Evolutionary conservation across 2,888 invertebrate genomes (phyloP).

Genomic region (Philhelius pedissequus): DNA sequence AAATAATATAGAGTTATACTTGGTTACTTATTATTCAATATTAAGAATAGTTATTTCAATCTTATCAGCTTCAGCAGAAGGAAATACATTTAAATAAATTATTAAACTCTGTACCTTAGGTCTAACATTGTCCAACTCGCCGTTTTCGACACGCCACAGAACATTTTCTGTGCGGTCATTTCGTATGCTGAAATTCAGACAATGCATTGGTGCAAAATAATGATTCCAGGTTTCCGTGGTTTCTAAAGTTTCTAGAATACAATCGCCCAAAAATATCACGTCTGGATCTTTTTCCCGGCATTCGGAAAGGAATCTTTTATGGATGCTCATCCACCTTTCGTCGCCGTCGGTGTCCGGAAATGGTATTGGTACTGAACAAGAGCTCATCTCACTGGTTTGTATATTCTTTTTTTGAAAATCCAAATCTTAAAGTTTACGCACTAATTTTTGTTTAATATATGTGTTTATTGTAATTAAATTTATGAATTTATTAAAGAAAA

Average conservation of each 20-base stretch:
- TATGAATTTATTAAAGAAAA: not conserved
- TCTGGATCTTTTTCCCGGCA: slow-evolving; percentile 95
- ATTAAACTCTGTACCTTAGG: slow-evolving; percentile 86
- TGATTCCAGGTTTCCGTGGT: slow-evolving; percentile 92
- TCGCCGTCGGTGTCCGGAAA: slow-evolving; percentile 90
- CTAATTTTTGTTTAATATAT: not conserved
- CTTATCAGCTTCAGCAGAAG: too few relatives aligned
- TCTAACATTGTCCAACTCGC: slow-evolving; percentile 92
- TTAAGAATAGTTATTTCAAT: too few relatives aligned
- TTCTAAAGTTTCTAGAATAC: slow-evolving; percentile 90
- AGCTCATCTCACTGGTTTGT: slow-evolving; percentile 81
- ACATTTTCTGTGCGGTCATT: slow-evolving; percentile 93
- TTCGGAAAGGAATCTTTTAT: slow-evolving; percentile 90
- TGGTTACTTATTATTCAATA: too few relatives aligned
- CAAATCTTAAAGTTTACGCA: not conserved
- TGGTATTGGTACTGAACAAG: slow-evolving; percentile 85
- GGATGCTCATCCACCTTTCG: slow-evolving; percentile 88
- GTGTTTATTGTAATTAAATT: not conserved
- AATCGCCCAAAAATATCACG: slow-evolving; percentile 94
- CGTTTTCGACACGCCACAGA: slow-evolving; percentile 93
- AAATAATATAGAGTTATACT: too few relatives aligned
- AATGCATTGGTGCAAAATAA: slow-evolving; percentile 94
- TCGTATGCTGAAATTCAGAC: slow-evolving; percentile 91
- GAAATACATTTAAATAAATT: not conserved
- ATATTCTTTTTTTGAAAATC: not conserved